Percentiles rank a stretch among this genome's conserved stretches.
Conservation (phyloP, 2,797 vertebrate species). For the Epinephelus malabaricus region DNA sequence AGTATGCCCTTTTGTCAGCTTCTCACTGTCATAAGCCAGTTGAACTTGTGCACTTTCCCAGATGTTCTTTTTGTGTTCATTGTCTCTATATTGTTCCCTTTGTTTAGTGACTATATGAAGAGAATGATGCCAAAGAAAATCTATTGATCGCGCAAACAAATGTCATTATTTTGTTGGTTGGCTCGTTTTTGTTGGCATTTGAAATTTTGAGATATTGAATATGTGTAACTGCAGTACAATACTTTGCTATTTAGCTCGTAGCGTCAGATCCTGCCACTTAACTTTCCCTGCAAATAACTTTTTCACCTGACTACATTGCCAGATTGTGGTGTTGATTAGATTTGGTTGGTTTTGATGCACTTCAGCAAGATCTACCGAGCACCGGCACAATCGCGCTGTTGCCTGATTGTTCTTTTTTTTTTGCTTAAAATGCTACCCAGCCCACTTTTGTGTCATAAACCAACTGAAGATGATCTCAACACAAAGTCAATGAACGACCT, state of each 20-base stretch:
- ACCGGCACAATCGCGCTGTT: neutral
- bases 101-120: no score
- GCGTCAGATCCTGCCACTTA: neutral
- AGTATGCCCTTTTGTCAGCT: no score
- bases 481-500: constrained; percentile 16
- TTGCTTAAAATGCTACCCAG: neutral
- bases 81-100: no score
- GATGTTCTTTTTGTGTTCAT: no score
- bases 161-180: no score
- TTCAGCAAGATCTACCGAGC: neutral
- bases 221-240: neutral
- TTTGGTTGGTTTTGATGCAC: neutral
- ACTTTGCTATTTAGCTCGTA: neutral
- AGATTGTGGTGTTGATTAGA: neutral
- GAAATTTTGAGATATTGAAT: no score
- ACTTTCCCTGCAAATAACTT: neutral
- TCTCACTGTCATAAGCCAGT: no score
- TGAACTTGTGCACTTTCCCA: no score
- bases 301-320: neutral
- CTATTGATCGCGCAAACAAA: no score
- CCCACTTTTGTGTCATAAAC: constrained; percentile 18
- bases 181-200: no score
- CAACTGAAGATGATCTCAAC: constrained; percentile 7
- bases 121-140: no score
- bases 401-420: constrained; percentile 3